A percentile compares a stretch with the other conserved stretches of the same genome.
These are phyloP conservation scores for Protonibea diacanthus DNA, from an alignment of 2,797 vertebrate species.

Conservation along the genomic window DNA sequence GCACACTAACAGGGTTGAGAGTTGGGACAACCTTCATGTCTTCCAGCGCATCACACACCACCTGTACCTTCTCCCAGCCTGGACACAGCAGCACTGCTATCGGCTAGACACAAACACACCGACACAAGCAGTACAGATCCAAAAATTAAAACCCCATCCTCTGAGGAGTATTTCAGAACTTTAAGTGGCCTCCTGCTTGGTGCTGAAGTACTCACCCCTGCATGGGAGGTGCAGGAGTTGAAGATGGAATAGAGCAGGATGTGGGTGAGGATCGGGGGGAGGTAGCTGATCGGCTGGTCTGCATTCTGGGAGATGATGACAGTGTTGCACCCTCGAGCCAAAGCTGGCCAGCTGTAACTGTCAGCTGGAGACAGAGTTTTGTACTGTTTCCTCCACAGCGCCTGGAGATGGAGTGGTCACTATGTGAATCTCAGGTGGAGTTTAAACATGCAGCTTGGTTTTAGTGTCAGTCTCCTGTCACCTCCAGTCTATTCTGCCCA, in stretches of 20 bases:
- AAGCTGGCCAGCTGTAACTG: constrained; percentile 90
- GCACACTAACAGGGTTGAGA: constrained; percentile 83
- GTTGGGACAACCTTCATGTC: constrained; percentile 63
- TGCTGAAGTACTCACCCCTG: constrained; percentile 84
- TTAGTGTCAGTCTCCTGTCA: neutral
- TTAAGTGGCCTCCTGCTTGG: neutral
- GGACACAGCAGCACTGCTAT: constrained; percentile 92
- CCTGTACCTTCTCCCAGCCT: constrained; percentile 90
- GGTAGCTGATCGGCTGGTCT: constrained; percentile 88
- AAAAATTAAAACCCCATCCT: neutral
- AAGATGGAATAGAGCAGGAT: constrained; percentile 82
- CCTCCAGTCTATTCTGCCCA: too few species aligned
- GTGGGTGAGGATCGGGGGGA: constrained; percentile 89
- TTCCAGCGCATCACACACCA: constrained; percentile 86
- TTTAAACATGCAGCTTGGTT: neutral
- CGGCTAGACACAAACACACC: constrained; percentile 81
- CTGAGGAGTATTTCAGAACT: neutral
- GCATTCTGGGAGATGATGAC: constrained; percentile 85
- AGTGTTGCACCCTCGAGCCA: constrained; percentile 88
- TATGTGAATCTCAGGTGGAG: neutral
- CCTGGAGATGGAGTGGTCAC: constrained; percentile 74
- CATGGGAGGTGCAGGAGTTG: constrained; percentile 70
- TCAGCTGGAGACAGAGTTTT: constrained; percentile 80
- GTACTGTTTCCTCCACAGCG: constrained; percentile 77
- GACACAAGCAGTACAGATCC: neutral